A percentile compares a stretch with the other conserved stretches of the same genome.
phyloP scores from a whole-genome alignment of 2,113 vertebrate genomes.

The Aphyosemion australe region DNA sequence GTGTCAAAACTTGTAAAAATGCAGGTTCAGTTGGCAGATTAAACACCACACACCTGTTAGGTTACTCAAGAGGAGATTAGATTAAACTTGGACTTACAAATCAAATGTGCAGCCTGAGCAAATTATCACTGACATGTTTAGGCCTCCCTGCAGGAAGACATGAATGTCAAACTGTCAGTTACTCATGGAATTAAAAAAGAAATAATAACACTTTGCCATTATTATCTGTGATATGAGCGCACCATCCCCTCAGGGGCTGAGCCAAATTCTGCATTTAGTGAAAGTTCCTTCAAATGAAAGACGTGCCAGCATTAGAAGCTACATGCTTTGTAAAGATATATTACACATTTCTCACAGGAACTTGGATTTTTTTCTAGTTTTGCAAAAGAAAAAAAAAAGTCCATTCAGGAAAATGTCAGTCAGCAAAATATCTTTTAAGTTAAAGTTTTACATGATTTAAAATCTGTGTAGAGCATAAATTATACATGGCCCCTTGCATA shows the following conservation, averaged over 20 bases:
- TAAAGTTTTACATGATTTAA: too few species aligned
- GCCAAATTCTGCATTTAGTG: neutral
- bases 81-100: constrained; percentile 39
- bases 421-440: too few species aligned
- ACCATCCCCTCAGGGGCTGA: constrained; percentile 5
- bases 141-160: constrained; percentile 10
- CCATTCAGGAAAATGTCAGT: too few species aligned
- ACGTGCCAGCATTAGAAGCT: too few species aligned
- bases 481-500: too few species aligned
- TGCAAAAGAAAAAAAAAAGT: too few species aligned
- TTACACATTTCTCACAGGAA: too few species aligned
- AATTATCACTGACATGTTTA: constrained; percentile 20
- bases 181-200: constrained; percentile 1
- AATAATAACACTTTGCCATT: constrained; percentile 16
- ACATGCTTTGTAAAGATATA: neutral
- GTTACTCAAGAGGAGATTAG: constrained; percentile 46
- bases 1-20: constrained; percentile 41
- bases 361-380: too few species aligned
- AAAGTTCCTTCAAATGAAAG: neutral
- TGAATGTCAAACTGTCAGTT: constrained; percentile 7
- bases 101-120: constrained; percentile 15
- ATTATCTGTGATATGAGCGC: constrained; percentile 21
- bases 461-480: too few species aligned
- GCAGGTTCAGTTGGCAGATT: constrained; percentile 44
- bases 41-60: constrained; percentile 54